Evolutionary conservation across 2,888 invertebrate species (phyloP), one percentile per base, ranked within the genome.

Genomic region (Altica lythri): DNA sequence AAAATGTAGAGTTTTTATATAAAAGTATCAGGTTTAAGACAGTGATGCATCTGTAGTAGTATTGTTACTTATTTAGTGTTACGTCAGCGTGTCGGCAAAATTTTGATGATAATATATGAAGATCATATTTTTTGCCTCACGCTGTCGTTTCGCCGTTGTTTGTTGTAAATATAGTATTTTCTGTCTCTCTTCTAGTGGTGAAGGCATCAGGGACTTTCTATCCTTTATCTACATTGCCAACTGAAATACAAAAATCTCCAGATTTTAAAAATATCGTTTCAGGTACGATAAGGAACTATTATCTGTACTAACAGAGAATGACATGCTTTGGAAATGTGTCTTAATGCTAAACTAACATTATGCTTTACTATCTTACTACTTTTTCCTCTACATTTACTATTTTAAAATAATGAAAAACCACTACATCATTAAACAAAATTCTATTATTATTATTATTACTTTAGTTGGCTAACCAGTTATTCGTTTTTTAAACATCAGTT

Each of bases 121-220:
- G n/a, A n/a, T n/a, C n/a, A n/a, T n/a, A n/a, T n/a, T n/a, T n/a
- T n/a, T n/a, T n/a, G n/a, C n/a, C n/a, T n/a, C n/a, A n/a, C n/a
- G n/a, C n/a, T n/a, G n/a, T n/a, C n/a, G n/a, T 48, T 35, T 38
- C 59, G 61, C 57, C 13, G 6, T 38, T 38, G 22, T 53, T 53
- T 34, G 38, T 59, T 62, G 59, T 66, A 61, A 65, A 65, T 65
- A 67, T 64, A 67, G 64, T 62, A 63, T 67, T 55, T 55, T 63
- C 57, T 65, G 51, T 64, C 67, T 72, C 73, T 66, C 78, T 86
- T 86, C 80, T 86, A 90, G 89, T 92, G 83, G 90, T 93, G 82
- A 92, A 92, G 86, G 90, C 92, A 78, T 86, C 90, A 72, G 92
- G 93, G 77, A 92, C 92, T 77, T 93, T 90, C 81, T 92, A 90